Percentiles rank a stretch among this genome's conserved stretches.
Conservation (phyloP, 2,113 vertebrate species). For the Cygnus buccinator region DNA sequence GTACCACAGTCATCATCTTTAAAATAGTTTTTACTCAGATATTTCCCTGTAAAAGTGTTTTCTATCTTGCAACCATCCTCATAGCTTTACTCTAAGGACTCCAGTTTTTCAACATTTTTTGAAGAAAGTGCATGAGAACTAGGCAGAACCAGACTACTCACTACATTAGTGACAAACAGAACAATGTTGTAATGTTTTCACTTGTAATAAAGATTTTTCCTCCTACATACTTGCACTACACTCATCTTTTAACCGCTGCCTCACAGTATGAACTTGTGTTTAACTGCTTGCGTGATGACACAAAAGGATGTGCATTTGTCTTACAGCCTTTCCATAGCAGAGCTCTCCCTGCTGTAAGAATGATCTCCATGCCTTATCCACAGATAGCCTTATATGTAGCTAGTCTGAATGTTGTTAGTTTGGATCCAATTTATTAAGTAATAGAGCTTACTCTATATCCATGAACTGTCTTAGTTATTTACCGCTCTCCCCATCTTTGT, state of each 20-base stretch:
- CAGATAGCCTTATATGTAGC: not conserved
- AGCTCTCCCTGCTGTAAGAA: not conserved
- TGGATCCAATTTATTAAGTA: conserved; percentile 18
- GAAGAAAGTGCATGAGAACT: not conserved
- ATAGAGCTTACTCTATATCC: not conserved
- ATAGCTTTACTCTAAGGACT: not conserved
- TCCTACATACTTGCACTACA: not conserved
- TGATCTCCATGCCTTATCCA: not conserved
- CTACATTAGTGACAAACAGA: not conserved
- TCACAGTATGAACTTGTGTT: not conserved
- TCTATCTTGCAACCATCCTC: not conserved
- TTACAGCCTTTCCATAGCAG: not conserved
- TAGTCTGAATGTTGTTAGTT: not conserved
- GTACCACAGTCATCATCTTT: not conserved
- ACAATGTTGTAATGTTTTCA: not conserved
- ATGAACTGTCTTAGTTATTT: conserved; percentile 40
- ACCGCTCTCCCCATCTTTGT: not conserved
- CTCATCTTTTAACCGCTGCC: not conserved
- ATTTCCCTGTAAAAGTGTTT: not conserved
- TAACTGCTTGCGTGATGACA: not conserved
- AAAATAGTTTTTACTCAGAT: not conserved
- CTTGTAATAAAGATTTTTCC: not conserved
- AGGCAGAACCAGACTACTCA: not conserved
- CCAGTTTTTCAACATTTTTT: not conserved
- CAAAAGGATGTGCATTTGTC: not conserved